Evolutionary conservation across 1,140 invertebrate genomes (phyloP), one percentile per base, ranked within the genome.

Genomic region (Alviniconcha marisindica): DNA sequence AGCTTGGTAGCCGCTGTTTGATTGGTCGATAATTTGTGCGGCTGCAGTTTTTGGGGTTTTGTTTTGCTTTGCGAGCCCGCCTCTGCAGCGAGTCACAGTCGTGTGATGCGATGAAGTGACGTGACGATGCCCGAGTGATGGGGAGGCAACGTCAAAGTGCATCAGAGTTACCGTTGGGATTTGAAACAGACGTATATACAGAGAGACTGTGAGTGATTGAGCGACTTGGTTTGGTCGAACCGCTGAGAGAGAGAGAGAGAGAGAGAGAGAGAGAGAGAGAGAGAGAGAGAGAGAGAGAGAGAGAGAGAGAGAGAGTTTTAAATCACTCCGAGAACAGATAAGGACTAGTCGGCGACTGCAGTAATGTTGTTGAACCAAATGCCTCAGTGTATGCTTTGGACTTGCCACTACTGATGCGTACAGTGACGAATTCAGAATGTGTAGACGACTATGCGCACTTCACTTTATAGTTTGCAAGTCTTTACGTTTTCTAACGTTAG

Each of bases 91-190:
- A 60, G 54, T 60, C 28, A 60, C 1, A n/a, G 54, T 60, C n/a
- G 28, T 5, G 54, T 60, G 54, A 60, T 18, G 54, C 28, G 54
- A n/a, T 5, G 14, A n/a, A 7, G 56, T 18, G 28, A 24, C 21
- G 56, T 18, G 15, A n/a, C 0, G n/a, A 5, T 7, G 56, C 21
- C 21, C 21, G 56, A 24, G 56, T 0, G 56, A n/a, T 18, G 56
- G 56, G 4, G 1, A n/a, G 56, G 24, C 63, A 28, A 28, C 63
- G 63, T 66, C 63, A 66, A 66, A 66, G 36, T 66, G 63, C 63
- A 66, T 66, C 28, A 5, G 63, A 66, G 63, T 66, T 66, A 66
- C 63, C 36, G 63, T 31, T 66, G 63, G 63, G 63, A 66, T 66
- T 66, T 33, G 63, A 66, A 66, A 66, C 1, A 66, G 63, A 66